phyloP scores from a whole-genome alignment of 2,113 vertebrate genomes.

The Protobothrops flavoviridis region DNA sequence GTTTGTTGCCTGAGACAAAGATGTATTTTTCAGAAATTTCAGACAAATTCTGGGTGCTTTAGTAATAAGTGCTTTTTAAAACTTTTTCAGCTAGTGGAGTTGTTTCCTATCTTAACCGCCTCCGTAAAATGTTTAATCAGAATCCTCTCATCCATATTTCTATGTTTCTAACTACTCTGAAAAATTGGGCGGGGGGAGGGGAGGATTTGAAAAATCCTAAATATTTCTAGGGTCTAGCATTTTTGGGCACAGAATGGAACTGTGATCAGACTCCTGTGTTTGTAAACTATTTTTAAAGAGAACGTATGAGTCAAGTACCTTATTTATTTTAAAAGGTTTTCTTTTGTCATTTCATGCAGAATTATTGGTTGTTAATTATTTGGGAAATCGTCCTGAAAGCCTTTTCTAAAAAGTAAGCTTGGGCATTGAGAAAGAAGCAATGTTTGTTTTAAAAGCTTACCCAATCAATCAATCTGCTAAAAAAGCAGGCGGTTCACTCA shows the following conservation, averaged over 20 bases:
- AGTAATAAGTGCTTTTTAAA: background rate
- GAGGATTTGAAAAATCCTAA: background rate
- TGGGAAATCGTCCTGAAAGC: background rate
- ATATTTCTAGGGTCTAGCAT: background rate
- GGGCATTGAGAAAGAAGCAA: background rate
- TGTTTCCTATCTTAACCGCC: background rate
- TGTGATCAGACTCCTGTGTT: background rate
- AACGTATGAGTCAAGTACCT: background rate
- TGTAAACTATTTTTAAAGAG: background rate
- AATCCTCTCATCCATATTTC: no score
- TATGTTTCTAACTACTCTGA: background rate
- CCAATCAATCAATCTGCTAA: background rate
- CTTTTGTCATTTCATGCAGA: background rate
- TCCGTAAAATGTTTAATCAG: background rate
- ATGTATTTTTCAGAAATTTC: background rate
- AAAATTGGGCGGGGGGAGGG: background rate
- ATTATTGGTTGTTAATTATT: background rate
- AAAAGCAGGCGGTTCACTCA: background rate
- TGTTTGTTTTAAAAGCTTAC: conserved; percentile 2
- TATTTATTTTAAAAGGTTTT: background rate
- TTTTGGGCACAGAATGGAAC: background rate
- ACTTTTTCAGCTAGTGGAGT: background rate
- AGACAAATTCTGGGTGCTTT: background rate
- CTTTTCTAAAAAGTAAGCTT: background rate
- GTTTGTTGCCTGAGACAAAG: background rate